phyloP scores from a whole-genome alignment of 1,140 invertebrate species.

The Cepaea nemoralis region DNA sequence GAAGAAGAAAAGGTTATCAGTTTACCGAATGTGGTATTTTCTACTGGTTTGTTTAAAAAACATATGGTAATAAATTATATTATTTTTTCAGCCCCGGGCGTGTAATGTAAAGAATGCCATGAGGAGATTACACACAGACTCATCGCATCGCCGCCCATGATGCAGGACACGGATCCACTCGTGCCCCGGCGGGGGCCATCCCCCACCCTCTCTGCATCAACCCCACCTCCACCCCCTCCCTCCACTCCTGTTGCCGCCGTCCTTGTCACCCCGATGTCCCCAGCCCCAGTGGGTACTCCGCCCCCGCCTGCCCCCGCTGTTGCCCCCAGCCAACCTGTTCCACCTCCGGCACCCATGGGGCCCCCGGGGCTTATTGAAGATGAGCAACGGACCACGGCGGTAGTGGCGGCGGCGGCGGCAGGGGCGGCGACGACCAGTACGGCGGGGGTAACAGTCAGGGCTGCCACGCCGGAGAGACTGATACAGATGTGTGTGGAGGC shows the following conservation, averaged over 20 bases:
- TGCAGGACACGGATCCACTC: constrained; percentile 17
- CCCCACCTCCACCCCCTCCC: constrained; percentile 8
- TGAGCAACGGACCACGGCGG: constrained; percentile 3
- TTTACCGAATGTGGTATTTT: no score
- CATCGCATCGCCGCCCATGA: not conserved
- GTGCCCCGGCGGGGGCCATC: not conserved
- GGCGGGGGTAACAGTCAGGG: constrained; percentile 65
- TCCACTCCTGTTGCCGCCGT: not conserved
- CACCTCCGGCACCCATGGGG: constrained; percentile 15
- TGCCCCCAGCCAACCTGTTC: not conserved
- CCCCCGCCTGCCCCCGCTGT: constrained; percentile 14
- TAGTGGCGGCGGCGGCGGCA: constrained; percentile 32
- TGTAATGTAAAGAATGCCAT: not conserved
- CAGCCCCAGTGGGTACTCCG: not conserved
- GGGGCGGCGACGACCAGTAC: constrained; percentile 65
- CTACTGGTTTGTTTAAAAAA: no score
- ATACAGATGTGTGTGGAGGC: constrained; percentile 68
- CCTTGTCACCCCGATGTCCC: not conserved
- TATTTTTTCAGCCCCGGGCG: not conserved
- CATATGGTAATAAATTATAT: no score
- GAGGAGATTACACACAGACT: not conserved
- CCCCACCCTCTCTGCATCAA: constrained; percentile 13
- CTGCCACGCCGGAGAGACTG: constrained; percentile 68
- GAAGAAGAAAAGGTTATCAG: no score
- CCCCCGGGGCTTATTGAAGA: constrained; percentile 27